Evolutionary conservation across 2,888 invertebrate genomes (phyloP).

Genomic region (Aphodius sticticus): DNA sequence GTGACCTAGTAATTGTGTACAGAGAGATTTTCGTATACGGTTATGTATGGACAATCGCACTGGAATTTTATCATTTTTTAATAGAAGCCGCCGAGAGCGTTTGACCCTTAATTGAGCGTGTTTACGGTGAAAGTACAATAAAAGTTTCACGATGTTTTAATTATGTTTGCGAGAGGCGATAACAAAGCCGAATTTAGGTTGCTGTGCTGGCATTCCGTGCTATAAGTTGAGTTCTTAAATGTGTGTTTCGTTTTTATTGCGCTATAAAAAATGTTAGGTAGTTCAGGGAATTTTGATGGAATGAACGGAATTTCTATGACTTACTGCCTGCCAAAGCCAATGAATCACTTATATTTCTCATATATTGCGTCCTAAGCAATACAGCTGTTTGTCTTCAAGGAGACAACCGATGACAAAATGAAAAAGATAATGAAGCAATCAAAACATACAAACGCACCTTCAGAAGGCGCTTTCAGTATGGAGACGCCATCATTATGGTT

Average conservation of each 20-base stretch:
- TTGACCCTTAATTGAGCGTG: background rate
- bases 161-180: background rate
- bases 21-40: background rate
- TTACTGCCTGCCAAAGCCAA: background rate
- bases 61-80: background rate
- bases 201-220: background rate
- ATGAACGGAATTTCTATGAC: background rate
- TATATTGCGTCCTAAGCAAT: too few relatives aligned
- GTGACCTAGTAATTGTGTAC: background rate
- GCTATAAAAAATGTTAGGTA: background rate
- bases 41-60: background rate
- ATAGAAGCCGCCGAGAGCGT: background rate
- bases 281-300: background rate
- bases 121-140: background rate
- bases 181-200: background rate
- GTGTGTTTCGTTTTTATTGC: background rate
- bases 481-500: too few relatives aligned
- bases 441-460: too few relatives aligned
- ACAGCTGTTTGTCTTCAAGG: too few relatives aligned
- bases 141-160: background rate
- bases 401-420: too few relatives aligned
- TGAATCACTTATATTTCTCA: background rate
- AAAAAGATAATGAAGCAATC: too few relatives aligned
- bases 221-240: background rate
- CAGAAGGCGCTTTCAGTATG: too few relatives aligned